These are phyloP conservation scores for Hoplostethus mediterraneus DNA, from an alignment of 2,797 vertebrate genomes.

Conservation along the genomic window DNA sequence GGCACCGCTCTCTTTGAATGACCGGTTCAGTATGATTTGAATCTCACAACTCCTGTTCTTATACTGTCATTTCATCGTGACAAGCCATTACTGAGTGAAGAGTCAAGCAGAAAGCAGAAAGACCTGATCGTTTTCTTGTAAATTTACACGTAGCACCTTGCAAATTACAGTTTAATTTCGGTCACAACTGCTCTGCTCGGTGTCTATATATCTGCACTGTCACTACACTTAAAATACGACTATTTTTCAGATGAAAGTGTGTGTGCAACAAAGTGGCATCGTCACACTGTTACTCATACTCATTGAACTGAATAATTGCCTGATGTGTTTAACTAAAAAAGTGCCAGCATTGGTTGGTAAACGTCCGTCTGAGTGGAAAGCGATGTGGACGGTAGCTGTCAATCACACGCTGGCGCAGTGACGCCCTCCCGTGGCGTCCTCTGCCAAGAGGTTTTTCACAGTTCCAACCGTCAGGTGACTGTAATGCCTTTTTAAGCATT, in stretches of 20 bases:
- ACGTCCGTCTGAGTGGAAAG: neutral
- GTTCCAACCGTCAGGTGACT: constrained; percentile 57
- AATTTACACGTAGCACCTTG: constrained; percentile 17
- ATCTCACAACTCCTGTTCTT: constrained; percentile 46
- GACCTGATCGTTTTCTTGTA: constrained; percentile 5
- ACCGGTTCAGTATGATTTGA: constrained; percentile 16
- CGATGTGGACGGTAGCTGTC: constrained; percentile 33
- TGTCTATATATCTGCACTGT: constrained; percentile 23
- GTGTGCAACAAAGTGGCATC: constrained; percentile 7
- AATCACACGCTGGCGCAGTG: constrained; percentile 10
- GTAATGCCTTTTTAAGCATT: constrained; percentile 65
- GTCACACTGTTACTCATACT: constrained; percentile 32
- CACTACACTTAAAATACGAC: constrained; percentile 11
- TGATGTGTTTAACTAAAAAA: constrained; percentile 38
- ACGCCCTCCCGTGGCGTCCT: constrained; percentile 4
- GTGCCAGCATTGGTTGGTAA: constrained; percentile 23
- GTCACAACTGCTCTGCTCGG: constrained; percentile 11
- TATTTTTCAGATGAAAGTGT: constrained; percentile 2
- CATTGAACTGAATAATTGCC: neutral
- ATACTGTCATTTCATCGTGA: constrained; percentile 25
- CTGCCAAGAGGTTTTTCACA: constrained; percentile 15
- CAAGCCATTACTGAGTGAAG: constrained; percentile 6
- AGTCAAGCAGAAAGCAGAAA: constrained; percentile 28
- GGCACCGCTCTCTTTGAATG: neutral
- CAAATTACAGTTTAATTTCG: neutral